Evolutionary conservation across 2,888 invertebrate genomes (phyloP), one percentile per base, ranked within the genome.

Genomic region (Drosophila paramelanica): DNA sequence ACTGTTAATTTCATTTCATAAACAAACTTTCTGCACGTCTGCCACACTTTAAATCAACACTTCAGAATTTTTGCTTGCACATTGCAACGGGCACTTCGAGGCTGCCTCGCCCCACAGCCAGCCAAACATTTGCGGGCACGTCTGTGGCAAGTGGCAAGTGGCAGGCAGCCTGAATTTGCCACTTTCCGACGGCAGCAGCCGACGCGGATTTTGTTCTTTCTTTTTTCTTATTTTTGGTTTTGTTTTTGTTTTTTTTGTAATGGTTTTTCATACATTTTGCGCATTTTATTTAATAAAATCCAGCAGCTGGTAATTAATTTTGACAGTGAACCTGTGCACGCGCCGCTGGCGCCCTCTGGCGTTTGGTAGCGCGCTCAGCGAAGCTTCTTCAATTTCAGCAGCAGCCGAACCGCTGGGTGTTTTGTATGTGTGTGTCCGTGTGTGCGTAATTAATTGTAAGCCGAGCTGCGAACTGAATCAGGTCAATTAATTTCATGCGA

Each of bases 381-480:
- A 14, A 53, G 62, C 79, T 77, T 73, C 84, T 78, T 77, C 67
- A 77, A 73, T 82, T 79, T 77, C 80, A 79, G 20, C 42, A 10
- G 25, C 42, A 10, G 25, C 41, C 23, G 50, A 43, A 41, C 43
- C 69, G 57, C 62, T 36, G 69, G n/a, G 38, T 38, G 23, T 25
- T 25, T 33, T 25, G 27, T 43, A 27, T 38, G 23, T 31, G 45
- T 20, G 33, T 38, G 31, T 10, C 31, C 33, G 57, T 45, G 52
- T 82, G 81, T 61, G 77, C 75, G 80, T 91, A 91, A 91, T 90
- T 91, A 90, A 91, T 90, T 89, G 91, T 90, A 83, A 81, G 83
- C 89, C 72, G 81, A 89, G 89, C 76, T 83, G 59, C 84, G 61
- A 83, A 80, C 73, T 89, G 82, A 90, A 90, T 90, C 90, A 84